phyloP scores from a whole-genome alignment of 2,888 invertebrate genomes.

The Gastrophysa polygoni region DNA sequence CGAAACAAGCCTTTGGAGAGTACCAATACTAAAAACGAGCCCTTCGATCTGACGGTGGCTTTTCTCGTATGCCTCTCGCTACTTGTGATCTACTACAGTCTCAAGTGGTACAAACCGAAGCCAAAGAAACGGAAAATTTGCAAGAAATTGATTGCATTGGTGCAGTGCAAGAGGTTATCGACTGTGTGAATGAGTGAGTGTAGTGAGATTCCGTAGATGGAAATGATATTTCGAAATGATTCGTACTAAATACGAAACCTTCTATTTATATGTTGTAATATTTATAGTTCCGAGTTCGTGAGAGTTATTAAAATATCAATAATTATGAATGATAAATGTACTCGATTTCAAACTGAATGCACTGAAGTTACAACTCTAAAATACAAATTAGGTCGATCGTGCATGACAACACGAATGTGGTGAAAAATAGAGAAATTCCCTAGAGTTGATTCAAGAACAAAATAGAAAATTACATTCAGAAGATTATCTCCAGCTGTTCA shows the following conservation, averaged over 20 bases:
- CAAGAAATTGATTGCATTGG: conserved; percentile 50
- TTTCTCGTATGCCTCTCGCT: conserved; percentile 53
- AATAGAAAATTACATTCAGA: too few species aligned
- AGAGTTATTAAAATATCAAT: too few species aligned
- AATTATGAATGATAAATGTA: too few species aligned
- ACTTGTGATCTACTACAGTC: conserved; percentile 50
- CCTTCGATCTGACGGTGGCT: conserved; percentile 53
- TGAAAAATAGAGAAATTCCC: too few species aligned
- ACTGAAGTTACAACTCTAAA: too few species aligned
- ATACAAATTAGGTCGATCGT: too few species aligned
- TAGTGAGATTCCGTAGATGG: neutral
- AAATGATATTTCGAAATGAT: neutral
- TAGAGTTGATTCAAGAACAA: too few species aligned
- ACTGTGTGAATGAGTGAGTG: conserved; percentile 26
- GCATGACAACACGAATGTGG: too few species aligned
- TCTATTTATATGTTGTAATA: conserved; percentile 7
- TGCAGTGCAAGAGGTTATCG: conserved; percentile 51
- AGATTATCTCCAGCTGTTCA: too few species aligned
- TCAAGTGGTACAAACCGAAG: conserved; percentile 55
- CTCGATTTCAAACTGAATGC: too few species aligned
- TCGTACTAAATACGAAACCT: neutral
- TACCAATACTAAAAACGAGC: conserved; percentile 45
- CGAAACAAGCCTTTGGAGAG: conserved; percentile 58
- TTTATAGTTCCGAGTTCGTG: too few species aligned
- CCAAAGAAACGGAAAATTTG: conserved; percentile 57